phyloP scores from a whole-genome alignment of 2,113 vertebrate species.

The Eleginops maclovinus region DNA sequence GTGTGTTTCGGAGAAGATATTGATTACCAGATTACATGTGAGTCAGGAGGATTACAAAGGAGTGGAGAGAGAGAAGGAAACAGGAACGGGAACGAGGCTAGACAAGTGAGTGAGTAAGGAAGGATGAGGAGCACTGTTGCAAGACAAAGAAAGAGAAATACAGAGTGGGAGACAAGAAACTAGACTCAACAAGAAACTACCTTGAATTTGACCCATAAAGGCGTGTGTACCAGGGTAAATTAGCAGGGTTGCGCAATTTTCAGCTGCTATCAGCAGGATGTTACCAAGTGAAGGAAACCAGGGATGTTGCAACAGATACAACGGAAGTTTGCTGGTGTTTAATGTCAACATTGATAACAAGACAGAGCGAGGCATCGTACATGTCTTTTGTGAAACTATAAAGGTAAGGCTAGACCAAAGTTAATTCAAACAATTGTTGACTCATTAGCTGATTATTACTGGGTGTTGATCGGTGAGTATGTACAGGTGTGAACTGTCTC shows the following conservation, averaged over 20 bases:
- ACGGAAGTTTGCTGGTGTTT: not conserved
- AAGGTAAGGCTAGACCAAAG: not conserved
- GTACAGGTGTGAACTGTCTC: not conserved
- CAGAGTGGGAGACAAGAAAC: not conserved
- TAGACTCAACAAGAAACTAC: constrained; percentile 33
- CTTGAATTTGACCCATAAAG: constrained; percentile 20
- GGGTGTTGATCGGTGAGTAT: not conserved
- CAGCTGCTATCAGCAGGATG: not conserved
- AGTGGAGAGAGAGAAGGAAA: not conserved
- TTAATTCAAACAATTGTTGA: not conserved
- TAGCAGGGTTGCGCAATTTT: not conserved
- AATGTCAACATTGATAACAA: not conserved
- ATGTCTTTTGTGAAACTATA: not conserved
- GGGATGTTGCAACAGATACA: not conserved
- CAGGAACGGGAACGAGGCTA: not conserved
- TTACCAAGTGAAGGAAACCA: not conserved
- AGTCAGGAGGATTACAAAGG: constrained; percentile 9
- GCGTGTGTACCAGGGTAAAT: not conserved
- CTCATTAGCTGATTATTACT: not conserved
- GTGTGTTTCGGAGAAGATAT: constrained; percentile 18
- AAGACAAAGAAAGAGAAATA: not conserved
- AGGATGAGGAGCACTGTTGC: not conserved
- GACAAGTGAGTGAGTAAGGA: not conserved
- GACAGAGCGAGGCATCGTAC: not conserved
- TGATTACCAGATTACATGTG: constrained; percentile 51